phyloP scores from a whole-genome alignment of 1,140 invertebrate species.

The Asobara japonica region DNA sequence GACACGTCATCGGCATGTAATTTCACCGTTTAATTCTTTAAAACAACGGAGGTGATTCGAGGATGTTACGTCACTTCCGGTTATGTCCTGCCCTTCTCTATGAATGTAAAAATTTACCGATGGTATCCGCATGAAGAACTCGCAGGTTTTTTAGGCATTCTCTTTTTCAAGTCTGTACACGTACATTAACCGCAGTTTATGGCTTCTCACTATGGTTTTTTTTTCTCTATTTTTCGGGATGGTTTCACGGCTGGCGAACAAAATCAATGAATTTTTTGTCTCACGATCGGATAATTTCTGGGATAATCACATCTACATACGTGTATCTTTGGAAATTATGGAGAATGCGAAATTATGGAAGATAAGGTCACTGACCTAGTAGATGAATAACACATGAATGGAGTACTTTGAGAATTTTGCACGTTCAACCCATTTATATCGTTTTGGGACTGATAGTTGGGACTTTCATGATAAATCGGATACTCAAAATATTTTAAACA shows the following conservation, averaged over 20 bases:
- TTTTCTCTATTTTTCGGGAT: not conserved
- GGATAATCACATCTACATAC: no score
- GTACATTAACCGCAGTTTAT: not conserved
- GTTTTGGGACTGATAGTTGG: no score
- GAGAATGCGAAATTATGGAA: no score
- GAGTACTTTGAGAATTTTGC: no score
- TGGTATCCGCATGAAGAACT: no score
- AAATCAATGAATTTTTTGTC: not conserved
- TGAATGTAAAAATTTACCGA: no score
- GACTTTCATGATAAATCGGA: no score
- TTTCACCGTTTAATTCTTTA: not conserved
- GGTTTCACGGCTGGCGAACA: not conserved
- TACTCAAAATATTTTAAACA: no score
- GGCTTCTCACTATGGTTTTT: not conserved
- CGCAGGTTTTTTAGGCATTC: not conserved
- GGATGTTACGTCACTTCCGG: not conserved
- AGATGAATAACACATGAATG: no score
- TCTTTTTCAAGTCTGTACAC: not conserved
- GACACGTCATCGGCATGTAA: not conserved
- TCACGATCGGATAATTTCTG: not conserved
- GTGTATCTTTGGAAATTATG: no score
- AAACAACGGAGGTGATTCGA: not conserved
- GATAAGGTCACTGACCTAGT: no score
- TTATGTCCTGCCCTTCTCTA: not conserved
- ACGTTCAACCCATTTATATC: no score